Conservation (phyloP, 2,113 vertebrate genomes). For the Pristiophorus japonicus region DNA sequence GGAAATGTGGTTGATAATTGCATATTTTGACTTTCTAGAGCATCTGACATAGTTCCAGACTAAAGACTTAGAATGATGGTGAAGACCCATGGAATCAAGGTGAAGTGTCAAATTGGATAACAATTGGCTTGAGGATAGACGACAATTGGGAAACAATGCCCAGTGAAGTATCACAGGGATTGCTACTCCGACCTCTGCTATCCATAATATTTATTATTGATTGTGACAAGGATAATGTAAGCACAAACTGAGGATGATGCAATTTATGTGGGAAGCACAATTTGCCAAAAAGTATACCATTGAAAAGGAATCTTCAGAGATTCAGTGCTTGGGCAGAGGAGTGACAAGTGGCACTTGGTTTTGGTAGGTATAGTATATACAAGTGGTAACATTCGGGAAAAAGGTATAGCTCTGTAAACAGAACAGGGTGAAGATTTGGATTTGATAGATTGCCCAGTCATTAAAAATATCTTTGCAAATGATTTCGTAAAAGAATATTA, state of each 20-base stretch:
- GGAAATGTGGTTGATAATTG: not conserved
- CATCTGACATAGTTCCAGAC: not conserved
- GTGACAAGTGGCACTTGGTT: not conserved
- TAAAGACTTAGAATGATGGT: not conserved
- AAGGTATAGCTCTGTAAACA: not conserved
- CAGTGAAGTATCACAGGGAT: not conserved
- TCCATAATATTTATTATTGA: not conserved
- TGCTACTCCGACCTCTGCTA: not conserved
- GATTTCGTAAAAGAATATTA: not conserved
- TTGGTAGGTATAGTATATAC: not conserved
- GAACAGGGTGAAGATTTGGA: not conserved
- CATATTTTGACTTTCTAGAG: not conserved
- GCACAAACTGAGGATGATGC: not conserved
- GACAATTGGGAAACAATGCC: not conserved
- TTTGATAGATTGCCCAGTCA: not conserved
- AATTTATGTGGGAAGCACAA: not conserved
- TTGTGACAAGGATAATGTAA: not conserved
- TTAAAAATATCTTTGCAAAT: not conserved
- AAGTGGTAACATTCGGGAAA: not conserved
- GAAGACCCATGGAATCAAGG: not conserved
- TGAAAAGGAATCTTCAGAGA: not conserved
- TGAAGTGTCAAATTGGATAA: not conserved
- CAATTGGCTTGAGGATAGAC: not conserved
- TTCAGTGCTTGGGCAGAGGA: not conserved
- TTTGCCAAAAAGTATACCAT: not conserved